Evolutionary conservation across 2,888 invertebrate species (phyloP), one percentile per base, ranked within the genome.

Genomic region (Gymnosoma rotundatum): DNA sequence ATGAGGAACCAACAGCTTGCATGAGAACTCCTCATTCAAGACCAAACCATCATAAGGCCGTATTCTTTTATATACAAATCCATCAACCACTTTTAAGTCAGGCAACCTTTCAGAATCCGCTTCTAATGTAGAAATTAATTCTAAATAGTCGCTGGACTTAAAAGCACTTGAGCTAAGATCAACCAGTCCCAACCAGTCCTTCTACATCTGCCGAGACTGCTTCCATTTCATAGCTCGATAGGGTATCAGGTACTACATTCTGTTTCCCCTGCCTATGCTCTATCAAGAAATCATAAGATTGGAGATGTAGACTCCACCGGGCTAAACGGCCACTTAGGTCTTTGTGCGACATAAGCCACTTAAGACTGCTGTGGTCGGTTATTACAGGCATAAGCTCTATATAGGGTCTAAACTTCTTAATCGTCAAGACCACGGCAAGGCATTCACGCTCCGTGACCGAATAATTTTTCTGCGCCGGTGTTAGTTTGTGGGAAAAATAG

Each of bases 381-480:
- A 52, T 52, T 2, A 52, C 20, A 2, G 52, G 52, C 52, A 18
- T 52, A 9, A 52, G 20, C 20, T 52, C 52, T 52, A 52, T 52
- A 52, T 9, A 52, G 52, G 52, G 52, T 16, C 52, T 52, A 52
- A 52, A 52, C 52, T 52, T 20, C 52, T 52, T 45, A 45, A 45
- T 45, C 38, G 36, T 45, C 45, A 38, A 20, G 45, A 45, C 20
- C 6, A 52, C 52, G 5, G 52, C 52, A 12, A 52, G 45, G 14
- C 45, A 48, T 48, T 48, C 45, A 16, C 45, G 45, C 45, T 48
- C 45, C 9, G 45, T 48, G 45, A 48, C 45, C 4, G 45, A 48
- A 48, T 48, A 48, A 16, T 48, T 48, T n/a, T n/a, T 48, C 45
- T 48, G 45, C 16, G 45, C 45, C 45, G 45, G 45, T 48, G 45